phyloP scores from a whole-genome alignment of 2,113 vertebrate species.

The Orycteropus afer region DNA sequence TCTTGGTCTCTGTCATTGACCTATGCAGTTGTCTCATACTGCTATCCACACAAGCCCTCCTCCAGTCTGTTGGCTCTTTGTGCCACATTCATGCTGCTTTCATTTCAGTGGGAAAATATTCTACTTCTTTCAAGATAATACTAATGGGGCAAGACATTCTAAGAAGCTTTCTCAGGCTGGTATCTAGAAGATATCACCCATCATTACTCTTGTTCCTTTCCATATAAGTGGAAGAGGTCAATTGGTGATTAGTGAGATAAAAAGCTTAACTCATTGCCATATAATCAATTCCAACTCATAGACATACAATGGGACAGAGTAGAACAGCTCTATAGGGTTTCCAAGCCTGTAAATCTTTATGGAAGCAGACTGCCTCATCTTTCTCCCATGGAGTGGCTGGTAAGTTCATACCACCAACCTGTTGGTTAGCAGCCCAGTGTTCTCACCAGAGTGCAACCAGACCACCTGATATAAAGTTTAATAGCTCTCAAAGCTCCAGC shows the following conservation, averaged over 20 bases:
- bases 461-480: no score
- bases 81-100: not conserved
- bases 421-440: no score
- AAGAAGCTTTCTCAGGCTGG: not conserved
- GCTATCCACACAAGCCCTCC: not conserved
- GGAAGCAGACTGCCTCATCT: no score
- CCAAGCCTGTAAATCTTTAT: no score
- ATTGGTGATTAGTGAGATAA: no score
- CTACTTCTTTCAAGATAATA: not conserved
- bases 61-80: not conserved
- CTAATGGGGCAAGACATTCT: not conserved
- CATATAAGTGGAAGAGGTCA: not conserved
- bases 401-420: no score
- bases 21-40: not conserved
- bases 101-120: not conserved
- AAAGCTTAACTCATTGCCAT: no score
- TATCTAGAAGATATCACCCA: not conserved
- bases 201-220: not conserved
- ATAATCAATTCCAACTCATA: no score
- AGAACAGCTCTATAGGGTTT: no score
- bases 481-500: not conserved
- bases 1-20: not conserved
- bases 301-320: no score
- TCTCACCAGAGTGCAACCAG: no score
- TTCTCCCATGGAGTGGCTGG: no score